Conservation (phyloP, 1,140 invertebrate species). For the Penaeus indicus region DNA sequence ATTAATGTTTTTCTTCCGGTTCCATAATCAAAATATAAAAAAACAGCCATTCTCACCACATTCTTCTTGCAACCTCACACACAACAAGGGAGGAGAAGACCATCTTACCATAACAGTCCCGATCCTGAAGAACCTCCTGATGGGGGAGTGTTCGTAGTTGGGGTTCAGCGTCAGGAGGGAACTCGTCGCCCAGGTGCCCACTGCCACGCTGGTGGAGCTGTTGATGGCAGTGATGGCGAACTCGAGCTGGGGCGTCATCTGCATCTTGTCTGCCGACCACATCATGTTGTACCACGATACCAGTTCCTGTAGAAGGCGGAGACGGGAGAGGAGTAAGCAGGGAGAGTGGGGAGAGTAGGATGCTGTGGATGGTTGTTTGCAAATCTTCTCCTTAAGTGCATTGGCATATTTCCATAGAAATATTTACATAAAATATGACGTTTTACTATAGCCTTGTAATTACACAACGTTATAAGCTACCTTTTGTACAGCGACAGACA, state of each 20-base stretch:
- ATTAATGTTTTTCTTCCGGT: too few relatives aligned
- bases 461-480: too few relatives aligned
- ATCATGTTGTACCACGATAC: slow-evolving; percentile 20
- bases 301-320: slow-evolving; percentile 24
- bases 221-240: slow-evolving; percentile 46
- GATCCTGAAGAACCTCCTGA: slow-evolving; percentile 66
- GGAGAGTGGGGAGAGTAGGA: not conserved
- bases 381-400: not conserved
- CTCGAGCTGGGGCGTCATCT: slow-evolving; percentile 31
- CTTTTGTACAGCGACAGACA: too few relatives aligned
- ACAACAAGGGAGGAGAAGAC: not conserved
- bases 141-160: slow-evolving; percentile 60
- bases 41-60: too few relatives aligned
- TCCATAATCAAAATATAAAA: too few relatives aligned
- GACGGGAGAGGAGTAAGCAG: not conserved
- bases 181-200: slow-evolving; percentile 60
- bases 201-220: slow-evolving; percentile 31
- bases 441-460: too few relatives aligned
- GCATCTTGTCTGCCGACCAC: slow-evolving; percentile 32
- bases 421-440: too few relatives aligned
- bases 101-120: slow-evolving; percentile 66
- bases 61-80: too few relatives aligned
- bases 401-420: too few relatives aligned
- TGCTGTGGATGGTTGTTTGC: not conserved
- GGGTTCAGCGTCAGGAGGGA: slow-evolving; percentile 44